Evolutionary conservation across 2,113 vertebrate species (phyloP).

Genomic region (Ellobius talpinus): DNA sequence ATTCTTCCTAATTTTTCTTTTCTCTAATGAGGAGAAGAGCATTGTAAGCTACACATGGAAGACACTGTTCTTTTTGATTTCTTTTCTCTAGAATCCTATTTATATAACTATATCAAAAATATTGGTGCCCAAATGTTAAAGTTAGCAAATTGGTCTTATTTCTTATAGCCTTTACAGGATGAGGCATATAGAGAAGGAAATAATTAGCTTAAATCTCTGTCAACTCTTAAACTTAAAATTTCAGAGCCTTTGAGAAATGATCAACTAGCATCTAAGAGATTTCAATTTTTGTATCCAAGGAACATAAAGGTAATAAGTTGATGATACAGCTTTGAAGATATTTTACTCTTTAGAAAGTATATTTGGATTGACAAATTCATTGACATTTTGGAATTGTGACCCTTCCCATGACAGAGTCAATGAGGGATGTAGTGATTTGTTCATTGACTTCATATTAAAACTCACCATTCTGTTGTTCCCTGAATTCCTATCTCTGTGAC

Average conservation of each 20-base stretch:
- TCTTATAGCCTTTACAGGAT: neutral
- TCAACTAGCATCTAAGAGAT: neutral
- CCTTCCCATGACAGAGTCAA: neutral
- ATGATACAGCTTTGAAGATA: neutral
- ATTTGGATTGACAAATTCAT: neutral
- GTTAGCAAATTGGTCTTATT: neutral
- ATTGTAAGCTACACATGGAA: neutral
- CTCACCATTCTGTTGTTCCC: neutral
- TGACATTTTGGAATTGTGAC: neutral
- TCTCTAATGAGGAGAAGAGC: neutral
- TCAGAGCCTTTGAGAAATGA: neutral
- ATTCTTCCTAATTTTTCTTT: neutral
- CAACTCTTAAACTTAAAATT: neutral
- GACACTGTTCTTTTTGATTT: neutral
- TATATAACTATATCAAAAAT: neutral
- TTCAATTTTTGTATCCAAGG: neutral
- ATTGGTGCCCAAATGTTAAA: neutral
- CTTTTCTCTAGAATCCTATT: neutral
- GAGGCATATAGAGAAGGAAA: neutral
- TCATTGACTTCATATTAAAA: neutral
- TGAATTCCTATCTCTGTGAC: neutral
- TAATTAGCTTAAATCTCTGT: neutral
- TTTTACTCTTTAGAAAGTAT: neutral
- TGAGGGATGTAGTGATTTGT: neutral
- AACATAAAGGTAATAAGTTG: neutral